Conservation (phyloP, 2,797 vertebrate genomes). For the Rhinoraja longicauda region DNA sequence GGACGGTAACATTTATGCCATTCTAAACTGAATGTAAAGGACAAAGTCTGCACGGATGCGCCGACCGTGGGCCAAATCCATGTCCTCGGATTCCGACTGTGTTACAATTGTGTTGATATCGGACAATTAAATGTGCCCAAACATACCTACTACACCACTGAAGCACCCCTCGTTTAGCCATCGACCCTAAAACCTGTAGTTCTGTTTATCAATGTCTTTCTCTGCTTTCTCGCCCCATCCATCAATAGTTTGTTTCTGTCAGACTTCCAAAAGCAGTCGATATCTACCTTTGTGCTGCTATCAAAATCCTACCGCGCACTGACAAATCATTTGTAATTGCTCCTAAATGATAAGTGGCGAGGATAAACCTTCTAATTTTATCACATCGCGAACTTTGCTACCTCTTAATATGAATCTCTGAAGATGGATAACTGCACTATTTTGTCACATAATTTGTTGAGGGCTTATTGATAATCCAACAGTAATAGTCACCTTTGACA, state of each 20-base stretch:
- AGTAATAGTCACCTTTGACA: neutral
- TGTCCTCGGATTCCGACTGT: neutral
- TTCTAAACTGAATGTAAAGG: neutral
- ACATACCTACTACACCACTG: neutral
- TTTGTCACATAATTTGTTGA: neutral
- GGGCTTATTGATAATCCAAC: neutral
- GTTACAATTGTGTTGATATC: neutral
- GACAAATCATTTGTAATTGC: neutral
- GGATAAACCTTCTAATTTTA: neutral
- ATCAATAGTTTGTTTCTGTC: conserved; percentile 14
- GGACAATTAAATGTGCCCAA: neutral
- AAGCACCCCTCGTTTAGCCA: neutral
- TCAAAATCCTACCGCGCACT: neutral
- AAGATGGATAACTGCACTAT: neutral
- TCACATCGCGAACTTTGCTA: neutral
- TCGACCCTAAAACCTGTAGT: neutral
- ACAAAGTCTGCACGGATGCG: neutral
- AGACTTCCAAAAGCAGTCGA: neutral
- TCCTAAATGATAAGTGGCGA: neutral
- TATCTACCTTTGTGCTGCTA: neutral
- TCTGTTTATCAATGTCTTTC: conserved; percentile 13
- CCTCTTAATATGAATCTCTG: neutral
- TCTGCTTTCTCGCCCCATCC: neutral
- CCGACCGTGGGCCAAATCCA: no score
- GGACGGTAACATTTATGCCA: neutral